Conservation (phyloP, 2,888 invertebrate species). For the Uropetala carovei region DNA sequence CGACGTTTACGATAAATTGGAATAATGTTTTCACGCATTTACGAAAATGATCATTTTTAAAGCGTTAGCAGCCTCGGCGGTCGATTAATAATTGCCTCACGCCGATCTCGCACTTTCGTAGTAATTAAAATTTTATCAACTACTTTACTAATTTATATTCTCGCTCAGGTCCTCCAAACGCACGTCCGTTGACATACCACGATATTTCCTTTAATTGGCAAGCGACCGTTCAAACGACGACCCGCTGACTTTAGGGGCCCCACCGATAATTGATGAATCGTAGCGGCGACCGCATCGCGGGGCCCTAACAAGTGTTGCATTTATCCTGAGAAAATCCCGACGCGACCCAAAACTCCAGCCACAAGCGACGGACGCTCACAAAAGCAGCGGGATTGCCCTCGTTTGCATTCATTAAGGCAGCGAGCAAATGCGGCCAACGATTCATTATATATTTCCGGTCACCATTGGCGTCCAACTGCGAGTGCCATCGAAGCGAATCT, state of each 20-base stretch:
- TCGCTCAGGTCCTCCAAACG: neutral
- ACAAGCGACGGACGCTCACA: neutral
- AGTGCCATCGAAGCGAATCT: neutral
- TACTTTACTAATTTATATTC: neutral
- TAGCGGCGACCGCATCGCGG: neutral
- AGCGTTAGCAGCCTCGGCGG: neutral
- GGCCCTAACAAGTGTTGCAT: neutral
- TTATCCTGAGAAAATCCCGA: neutral
- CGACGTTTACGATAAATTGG: neutral
- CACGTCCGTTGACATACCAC: neutral
- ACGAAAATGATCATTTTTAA: neutral
- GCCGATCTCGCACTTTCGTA: neutral
- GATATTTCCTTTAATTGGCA: neutral
- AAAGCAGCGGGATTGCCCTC: constrained; percentile 40
- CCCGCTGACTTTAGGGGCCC: neutral
- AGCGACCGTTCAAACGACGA: neutral
- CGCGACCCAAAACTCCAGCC: neutral
- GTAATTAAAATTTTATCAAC: neutral
- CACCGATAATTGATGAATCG: neutral
- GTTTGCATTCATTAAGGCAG: constrained; percentile 57
- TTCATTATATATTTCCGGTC: constrained; percentile 62
- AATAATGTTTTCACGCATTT: neutral
- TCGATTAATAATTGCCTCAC: neutral
- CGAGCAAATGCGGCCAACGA: constrained; percentile 36
- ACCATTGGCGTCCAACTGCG: neutral